phyloP scores from a whole-genome alignment of 2,888 invertebrate genomes.

The Plebejus anna region DNA sequence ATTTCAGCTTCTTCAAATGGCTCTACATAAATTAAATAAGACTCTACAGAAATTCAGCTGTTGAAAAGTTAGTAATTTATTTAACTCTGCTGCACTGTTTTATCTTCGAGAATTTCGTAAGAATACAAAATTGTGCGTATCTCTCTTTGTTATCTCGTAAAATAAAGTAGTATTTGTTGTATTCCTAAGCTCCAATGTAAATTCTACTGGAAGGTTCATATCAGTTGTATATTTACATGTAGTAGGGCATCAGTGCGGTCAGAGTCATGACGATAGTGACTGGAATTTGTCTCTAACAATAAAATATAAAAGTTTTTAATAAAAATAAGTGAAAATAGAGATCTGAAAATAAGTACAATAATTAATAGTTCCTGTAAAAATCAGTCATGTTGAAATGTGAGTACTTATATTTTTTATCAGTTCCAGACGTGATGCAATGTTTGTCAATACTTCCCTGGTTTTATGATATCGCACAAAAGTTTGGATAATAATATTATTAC shows the following conservation, averaged over 20 bases:
- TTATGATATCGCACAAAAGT: conserved; percentile 14
- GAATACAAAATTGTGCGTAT: neutral
- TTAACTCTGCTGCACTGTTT: too few relatives aligned
- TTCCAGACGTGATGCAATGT: neutral
- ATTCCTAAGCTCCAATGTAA: conserved; percentile 5
- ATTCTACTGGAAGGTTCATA: neutral
- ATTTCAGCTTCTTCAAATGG: too few relatives aligned
- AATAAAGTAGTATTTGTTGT: neutral
- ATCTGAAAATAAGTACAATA: neutral
- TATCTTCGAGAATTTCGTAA: neutral
- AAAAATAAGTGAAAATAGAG: neutral
- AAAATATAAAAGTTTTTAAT: neutral
- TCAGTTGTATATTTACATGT: conserved; percentile 11
- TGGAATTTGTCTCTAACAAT: neutral
- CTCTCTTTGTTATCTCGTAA: neutral
- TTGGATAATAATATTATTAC: neutral
- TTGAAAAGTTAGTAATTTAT: too few relatives aligned
- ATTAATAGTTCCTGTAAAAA: neutral
- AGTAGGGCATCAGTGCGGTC: conserved; percentile 13
- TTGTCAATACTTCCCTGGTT: conserved; percentile 22
- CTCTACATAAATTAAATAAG: too few relatives aligned
- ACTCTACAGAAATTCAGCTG: too few relatives aligned
- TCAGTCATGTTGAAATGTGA: conserved; percentile 24
- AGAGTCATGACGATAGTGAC: conserved; percentile 13
- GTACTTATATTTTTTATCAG: neutral